phyloP scores from a whole-genome alignment of 2,797 vertebrate genomes.

The Eulemur coronatus region DNA sequence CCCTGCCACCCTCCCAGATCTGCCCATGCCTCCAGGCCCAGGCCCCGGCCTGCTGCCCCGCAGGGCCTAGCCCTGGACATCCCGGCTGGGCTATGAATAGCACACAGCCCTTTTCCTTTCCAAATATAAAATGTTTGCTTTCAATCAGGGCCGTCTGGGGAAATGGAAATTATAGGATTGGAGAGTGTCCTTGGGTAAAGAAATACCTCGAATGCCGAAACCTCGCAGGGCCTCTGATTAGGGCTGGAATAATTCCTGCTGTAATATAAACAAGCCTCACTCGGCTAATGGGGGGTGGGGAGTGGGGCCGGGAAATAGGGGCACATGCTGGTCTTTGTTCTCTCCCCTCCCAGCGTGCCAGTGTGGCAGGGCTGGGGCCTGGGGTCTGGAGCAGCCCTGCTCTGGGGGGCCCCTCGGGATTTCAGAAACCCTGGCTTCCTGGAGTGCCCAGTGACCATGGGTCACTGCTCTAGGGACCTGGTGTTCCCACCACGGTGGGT shows the following conservation, averaged over 20 bases:
- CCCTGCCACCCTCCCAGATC: background rate
- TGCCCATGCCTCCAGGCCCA: background rate
- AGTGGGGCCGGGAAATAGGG: constrained; percentile 39
- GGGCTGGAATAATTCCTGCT: constrained; percentile 76
- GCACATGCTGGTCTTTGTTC: constrained; percentile 57
- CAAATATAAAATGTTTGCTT: constrained; percentile 65
- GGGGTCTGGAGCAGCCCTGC: background rate
- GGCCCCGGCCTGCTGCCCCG: background rate
- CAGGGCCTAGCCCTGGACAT: constrained; percentile 22
- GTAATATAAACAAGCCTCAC: constrained; percentile 70
- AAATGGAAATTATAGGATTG: constrained; percentile 70
- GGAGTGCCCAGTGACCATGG: background rate
- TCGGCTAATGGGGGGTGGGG: constrained; percentile 74
- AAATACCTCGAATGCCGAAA: constrained; percentile 75
- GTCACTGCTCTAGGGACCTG: background rate
- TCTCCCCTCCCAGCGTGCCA: background rate
- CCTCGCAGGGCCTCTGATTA: constrained; percentile 71
- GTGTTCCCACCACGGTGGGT: too few relatives aligned
- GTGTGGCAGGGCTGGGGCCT: background rate
- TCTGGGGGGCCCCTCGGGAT: background rate
- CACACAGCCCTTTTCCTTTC: constrained; percentile 64
- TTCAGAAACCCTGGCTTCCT: background rate
- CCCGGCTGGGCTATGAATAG: constrained; percentile 55
- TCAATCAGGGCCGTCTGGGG: constrained; percentile 67
- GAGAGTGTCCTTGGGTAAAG: constrained; percentile 72